phyloP scores from a whole-genome alignment of 1,140 invertebrate genomes.

The Pseudachorutes palmiensis region DNA sequence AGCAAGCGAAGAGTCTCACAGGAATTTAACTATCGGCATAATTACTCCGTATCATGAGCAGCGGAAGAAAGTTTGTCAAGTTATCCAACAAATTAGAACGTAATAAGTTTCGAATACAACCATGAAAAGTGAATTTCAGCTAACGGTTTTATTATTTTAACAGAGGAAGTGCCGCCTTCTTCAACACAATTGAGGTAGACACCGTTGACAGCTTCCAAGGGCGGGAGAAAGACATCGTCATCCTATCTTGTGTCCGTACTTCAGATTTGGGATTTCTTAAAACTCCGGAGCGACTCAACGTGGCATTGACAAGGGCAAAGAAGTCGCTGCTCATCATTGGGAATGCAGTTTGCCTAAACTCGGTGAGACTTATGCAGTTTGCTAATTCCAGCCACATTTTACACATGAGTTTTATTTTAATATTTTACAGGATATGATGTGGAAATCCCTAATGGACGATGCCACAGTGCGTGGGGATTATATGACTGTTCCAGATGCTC shows the following conservation, averaged over 20 bases:
- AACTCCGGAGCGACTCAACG: constrained; percentile 65
- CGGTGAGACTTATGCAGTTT: constrained; percentile 14
- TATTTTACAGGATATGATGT: constrained; percentile 21
- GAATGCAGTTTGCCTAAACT: constrained; percentile 43
- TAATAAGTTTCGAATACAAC: too few species aligned
- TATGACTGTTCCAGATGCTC: background rate
- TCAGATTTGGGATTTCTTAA: constrained; percentile 59
- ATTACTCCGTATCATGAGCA: constrained; percentile 33
- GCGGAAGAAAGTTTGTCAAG: constrained; percentile 12
- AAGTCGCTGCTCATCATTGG: constrained; percentile 59
- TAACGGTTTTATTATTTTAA: too few species aligned
- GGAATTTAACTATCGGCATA: constrained; percentile 23
- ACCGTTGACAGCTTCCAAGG: constrained; percentile 90
- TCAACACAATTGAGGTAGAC: constrained; percentile 53
- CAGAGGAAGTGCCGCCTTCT: background rate
- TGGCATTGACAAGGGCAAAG: constrained; percentile 68
- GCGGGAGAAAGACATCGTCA: constrained; percentile 76
- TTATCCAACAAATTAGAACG: constrained; percentile 13
- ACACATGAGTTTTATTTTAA: constrained; percentile 9
- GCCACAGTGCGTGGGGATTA: background rate
- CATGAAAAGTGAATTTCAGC: too few species aligned
- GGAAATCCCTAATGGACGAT: constrained; percentile 22
- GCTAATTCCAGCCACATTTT: background rate
- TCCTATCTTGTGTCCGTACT: constrained; percentile 77
- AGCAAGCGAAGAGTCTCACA: background rate